Percentiles rank a stretch among this genome's conserved stretches.
phyloP scores from a whole-genome alignment of 1,140 invertebrate genomes.

The Pectinophora gossypiella region DNA sequence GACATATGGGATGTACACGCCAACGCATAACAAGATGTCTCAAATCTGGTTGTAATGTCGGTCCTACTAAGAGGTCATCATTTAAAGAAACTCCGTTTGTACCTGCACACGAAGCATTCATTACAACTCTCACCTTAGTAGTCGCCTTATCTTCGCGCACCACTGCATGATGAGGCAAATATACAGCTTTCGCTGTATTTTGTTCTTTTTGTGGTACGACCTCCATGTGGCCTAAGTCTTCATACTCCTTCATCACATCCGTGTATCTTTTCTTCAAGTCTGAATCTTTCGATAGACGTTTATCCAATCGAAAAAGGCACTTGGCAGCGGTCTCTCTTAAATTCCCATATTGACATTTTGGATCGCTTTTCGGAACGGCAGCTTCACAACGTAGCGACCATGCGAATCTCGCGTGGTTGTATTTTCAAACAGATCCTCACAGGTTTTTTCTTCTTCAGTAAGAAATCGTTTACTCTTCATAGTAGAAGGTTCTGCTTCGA shows the following conservation, averaged over 20 bases:
- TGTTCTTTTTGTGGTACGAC: neutral
- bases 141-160: neutral
- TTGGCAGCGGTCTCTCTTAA: neutral
- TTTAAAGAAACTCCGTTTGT: neutral
- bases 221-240: conserved; percentile 2
- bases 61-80: neutral
- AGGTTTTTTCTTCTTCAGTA: neutral
- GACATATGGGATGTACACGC: neutral
- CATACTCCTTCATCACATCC: neutral
- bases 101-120: neutral
- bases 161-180: conserved; percentile 3
- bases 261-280: neutral
- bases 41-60: neutral
- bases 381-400: neutral
- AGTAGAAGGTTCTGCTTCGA: neutral
- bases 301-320: neutral
- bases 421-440: neutral
- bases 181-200: conserved; percentile 2
- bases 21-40: neutral
- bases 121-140: neutral
- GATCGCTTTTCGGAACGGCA: neutral
- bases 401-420: neutral
- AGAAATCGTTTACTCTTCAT: neutral
- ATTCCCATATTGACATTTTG: neutral
- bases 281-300: neutral